A percentile compares a stretch with the other conserved stretches of the same genome.
Evolutionary conservation across 2,797 vertebrate genomes (phyloP).

Genomic region (Hylomyscus alleni): DNA sequence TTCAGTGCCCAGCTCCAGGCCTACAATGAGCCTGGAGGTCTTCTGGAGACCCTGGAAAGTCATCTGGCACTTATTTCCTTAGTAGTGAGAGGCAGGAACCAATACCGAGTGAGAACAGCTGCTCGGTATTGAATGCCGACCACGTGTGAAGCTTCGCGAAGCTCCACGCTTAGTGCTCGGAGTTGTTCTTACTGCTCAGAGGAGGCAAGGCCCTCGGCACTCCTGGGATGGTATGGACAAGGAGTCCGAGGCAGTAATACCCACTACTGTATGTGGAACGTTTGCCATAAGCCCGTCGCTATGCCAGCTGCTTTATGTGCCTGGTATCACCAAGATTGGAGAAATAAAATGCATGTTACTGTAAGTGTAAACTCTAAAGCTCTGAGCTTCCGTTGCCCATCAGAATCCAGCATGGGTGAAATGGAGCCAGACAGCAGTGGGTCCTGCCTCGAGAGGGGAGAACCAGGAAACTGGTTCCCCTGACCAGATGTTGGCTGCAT

Average conservation of each 20-base stretch:
- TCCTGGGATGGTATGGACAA: not conserved
- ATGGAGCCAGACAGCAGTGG: not conserved
- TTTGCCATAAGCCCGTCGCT: not conserved
- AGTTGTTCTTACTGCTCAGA: not conserved
- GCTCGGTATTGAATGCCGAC: fast-evolving
- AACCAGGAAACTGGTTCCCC: not conserved
- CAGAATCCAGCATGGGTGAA: not conserved
- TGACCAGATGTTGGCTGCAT: not conserved
- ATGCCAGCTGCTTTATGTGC: slow-evolving; percentile 28
- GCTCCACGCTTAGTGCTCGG: not conserved
- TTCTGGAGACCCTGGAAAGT: not conserved
- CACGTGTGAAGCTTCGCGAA: not conserved
- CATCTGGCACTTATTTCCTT: not conserved
- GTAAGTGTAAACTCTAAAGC: not conserved
- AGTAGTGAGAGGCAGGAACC: not conserved
- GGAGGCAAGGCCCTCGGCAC: fast-evolving
- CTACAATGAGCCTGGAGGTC: not conserved
- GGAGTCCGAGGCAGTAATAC: not conserved
- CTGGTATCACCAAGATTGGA: not conserved
- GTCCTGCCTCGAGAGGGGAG: not conserved
- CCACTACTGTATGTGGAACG: not conserved
- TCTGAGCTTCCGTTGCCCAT: fast-evolving
- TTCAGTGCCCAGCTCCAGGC: not conserved
- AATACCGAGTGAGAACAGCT: not conserved
- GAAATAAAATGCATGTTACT: not conserved